Percentiles rank a stretch among this genome's conserved stretches.
phyloP scores from a whole-genome alignment of 2,797 vertebrate genomes.

The Malurus leucopterus region DNA sequence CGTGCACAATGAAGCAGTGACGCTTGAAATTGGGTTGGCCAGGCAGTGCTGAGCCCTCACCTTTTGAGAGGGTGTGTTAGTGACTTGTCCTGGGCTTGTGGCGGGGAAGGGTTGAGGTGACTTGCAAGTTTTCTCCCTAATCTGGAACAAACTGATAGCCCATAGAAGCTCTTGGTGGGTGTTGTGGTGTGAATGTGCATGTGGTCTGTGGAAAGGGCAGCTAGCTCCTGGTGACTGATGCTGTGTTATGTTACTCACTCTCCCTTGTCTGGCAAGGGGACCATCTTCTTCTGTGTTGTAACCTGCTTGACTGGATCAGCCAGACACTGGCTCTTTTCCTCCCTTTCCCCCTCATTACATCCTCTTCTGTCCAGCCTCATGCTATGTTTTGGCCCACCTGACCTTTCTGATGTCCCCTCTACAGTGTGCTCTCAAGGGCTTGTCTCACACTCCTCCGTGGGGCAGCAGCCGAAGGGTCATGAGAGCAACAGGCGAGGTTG shows the following conservation, averaged over 20 bases:
- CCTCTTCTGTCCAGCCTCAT: neutral
- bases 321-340: neutral
- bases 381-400: neutral
- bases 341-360: neutral
- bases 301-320: neutral
- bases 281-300: neutral
- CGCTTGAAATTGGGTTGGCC: neutral
- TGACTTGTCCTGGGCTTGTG: neutral
- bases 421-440: neutral
- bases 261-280: neutral
- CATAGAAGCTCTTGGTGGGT: accelerated
- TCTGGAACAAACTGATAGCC: neutral
- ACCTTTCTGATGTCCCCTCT: neutral
- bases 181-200: accelerated
- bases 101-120: neutral
- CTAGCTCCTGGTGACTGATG: neutral
- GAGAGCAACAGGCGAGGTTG: slow-evolving; percentile 32
- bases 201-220: accelerated
- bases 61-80: neutral
- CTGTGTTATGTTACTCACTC: neutral
- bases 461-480: slow-evolving; percentile 4
- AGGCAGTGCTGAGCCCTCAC: accelerated
- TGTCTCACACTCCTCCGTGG: neutral
- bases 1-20: neutral
- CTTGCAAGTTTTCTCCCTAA: neutral